Evolutionary conservation across 1,140 invertebrate genomes (phyloP), one percentile per base, ranked within the genome.

Genomic region (Zaprionus gabonicus): DNA sequence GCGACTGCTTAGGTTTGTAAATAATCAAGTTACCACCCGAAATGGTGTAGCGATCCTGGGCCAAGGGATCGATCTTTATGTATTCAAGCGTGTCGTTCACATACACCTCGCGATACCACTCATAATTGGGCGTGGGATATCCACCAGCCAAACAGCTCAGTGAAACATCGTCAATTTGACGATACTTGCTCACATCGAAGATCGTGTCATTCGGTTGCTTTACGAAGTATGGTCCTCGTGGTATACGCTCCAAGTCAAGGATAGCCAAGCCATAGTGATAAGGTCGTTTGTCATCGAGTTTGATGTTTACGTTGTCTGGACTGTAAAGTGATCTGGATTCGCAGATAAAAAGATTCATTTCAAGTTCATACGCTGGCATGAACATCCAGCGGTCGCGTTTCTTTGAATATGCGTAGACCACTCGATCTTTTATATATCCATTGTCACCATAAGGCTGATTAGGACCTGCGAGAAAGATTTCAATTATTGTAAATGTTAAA

Each of bases 21-120:
- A 99, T 99, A 70, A 98, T 98, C 1, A 99, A 93, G 59, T 96
- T 96, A 38, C 98, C 98, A 78, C 98, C 98, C 90, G 97, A 98
- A 9, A 99, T 93, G 3, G 98, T 98, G 90, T 96, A 97, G 59
- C 97, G 95, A 17, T 90, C 83, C 91, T 98, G 95, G 25, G 73
- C 75, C 55, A 98, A 83, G 1, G 97, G 97, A 93, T 99, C 95
- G 76, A 99, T 97, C 91, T 94, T 94, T 41, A 92, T 94, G 13
- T 95, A 95, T 71, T 96, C 93, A 3, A 97, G 90, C 34, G 94
- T 94, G 88, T 97, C 96, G 82, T 97, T 96, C 84, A 96, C 95
- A 93, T 97, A 98, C 78, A 97, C 95, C 94, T 98, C 97, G 83
- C 96, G 96, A 86, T 95, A 99, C 98, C 98, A 99, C 90, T 96